A percentile compares a stretch with the other conserved stretches of the same genome.
These are phyloP conservation scores for Chiloscyllium plagiosum DNA, from an alignment of 2,113 vertebrate species.

Conservation along the genomic window DNA sequence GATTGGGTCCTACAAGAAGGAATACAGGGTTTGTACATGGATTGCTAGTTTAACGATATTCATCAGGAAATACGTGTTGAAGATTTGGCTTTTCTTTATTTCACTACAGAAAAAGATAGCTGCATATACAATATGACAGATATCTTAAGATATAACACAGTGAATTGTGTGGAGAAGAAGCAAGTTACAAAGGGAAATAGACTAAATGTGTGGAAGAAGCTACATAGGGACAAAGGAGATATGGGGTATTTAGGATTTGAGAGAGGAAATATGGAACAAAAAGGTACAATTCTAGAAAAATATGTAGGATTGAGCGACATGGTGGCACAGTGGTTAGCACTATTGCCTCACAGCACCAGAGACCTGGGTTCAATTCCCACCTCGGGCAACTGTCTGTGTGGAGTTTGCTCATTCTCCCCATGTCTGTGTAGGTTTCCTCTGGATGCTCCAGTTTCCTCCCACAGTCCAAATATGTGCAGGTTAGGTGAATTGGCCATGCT, in stretches of 20 bases:
- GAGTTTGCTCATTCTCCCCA: no score
- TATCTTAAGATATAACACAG: no score
- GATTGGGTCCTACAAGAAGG: background rate
- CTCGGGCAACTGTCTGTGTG: no score
- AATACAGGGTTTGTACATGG: background rate
- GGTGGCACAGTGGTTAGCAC: no score
- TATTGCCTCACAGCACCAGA: no score
- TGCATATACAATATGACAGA: no score
- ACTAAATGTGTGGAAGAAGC: background rate
- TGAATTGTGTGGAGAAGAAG: background rate
- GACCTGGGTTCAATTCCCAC: no score
- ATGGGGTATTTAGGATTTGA: background rate
- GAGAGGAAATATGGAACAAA: background rate
- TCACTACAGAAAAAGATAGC: background rate
- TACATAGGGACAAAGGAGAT: background rate
- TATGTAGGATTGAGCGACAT: background rate
- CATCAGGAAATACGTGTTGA: background rate
- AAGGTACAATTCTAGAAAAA: background rate
- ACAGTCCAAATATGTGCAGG: no score
- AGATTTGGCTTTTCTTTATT: background rate
- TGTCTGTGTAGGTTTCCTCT: no score
- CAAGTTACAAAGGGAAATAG: background rate
- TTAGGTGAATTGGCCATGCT: no score
- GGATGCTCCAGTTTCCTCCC: no score
- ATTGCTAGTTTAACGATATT: background rate